Conservation (phyloP, 1,140 invertebrate genomes). For the Sesamia nonagrioides region DNA sequence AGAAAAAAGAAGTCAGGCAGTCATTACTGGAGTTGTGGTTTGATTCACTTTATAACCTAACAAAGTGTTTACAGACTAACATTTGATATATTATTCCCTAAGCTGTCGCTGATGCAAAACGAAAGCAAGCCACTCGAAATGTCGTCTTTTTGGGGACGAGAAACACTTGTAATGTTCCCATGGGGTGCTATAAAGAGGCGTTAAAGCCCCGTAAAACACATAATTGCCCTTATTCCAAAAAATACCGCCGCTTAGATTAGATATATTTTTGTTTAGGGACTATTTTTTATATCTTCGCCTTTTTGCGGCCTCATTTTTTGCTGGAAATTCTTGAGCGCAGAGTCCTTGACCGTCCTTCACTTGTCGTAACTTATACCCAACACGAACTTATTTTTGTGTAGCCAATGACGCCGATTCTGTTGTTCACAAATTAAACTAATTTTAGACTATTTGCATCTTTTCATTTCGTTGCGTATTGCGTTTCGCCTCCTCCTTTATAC, state of each 20-base stretch:
- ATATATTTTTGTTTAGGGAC: slow-evolving; percentile 48
- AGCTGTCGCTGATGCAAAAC: slow-evolving; percentile 30
- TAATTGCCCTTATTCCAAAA: slow-evolving; percentile 58
- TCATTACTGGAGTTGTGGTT: no score
- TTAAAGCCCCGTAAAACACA: slow-evolving; percentile 56
- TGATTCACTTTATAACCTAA: no score
- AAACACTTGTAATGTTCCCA: slow-evolving; percentile 55
- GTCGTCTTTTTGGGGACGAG: slow-evolving; percentile 21
- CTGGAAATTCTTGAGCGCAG: slow-evolving; percentile 30
- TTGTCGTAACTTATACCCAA: slow-evolving; percentile 12
- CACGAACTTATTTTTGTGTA: not conserved
- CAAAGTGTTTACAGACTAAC: slow-evolving; percentile 2
- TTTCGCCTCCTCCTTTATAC: no score
- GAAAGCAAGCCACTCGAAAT: slow-evolving; percentile 40
- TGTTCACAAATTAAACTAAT: no score
- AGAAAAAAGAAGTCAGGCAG: no score
- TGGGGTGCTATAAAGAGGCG: slow-evolving; percentile 54
- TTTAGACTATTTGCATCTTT: no score
- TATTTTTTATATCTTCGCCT: slow-evolving; percentile 48
- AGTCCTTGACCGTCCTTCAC: slow-evolving; percentile 48
- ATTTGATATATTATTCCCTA: slow-evolving; percentile 22
- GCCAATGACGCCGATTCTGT: no score
- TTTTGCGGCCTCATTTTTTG: slow-evolving; percentile 41
- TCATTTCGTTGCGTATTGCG: no score
- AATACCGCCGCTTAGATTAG: not conserved